These are phyloP conservation scores for Cerastis leucographa DNA, from an alignment of 2,888 invertebrate species.

Conservation along the genomic window DNA sequence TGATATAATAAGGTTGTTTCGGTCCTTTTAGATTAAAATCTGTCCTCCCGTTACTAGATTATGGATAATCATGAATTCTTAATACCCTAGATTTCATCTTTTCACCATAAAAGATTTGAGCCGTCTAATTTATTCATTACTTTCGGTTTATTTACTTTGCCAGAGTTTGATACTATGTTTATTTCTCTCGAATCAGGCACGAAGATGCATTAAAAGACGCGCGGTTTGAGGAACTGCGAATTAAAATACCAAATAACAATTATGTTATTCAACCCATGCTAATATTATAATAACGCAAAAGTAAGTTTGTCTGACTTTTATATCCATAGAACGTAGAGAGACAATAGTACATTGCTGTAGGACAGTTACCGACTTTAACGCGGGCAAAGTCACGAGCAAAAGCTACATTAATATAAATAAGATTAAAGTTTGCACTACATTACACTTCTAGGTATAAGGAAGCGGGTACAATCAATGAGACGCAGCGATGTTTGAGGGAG, in stretches of 20 bases:
- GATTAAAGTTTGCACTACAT: background rate
- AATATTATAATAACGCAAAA: background rate
- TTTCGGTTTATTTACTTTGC: background rate
- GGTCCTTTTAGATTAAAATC: background rate
- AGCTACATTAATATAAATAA: background rate
- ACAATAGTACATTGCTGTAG: background rate
- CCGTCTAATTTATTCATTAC: background rate
- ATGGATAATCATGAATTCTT: background rate
- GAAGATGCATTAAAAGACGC: background rate
- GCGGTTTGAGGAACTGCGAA: background rate
- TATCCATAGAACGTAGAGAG: no score
- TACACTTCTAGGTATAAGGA: background rate
- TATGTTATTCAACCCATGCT: background rate
- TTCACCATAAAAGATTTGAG: background rate
- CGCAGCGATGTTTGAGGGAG: background rate
- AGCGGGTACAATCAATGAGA: conserved; percentile 31
- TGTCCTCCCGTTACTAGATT: background rate
- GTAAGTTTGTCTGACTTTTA: background rate
- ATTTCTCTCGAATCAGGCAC: background rate
- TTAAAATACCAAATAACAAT: no score
- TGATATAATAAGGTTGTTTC: conserved; percentile 5
- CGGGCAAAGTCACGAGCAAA: no score
- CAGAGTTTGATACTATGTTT: background rate
- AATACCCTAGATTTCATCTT: background rate
- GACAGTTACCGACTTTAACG: background rate